phyloP scores from a whole-genome alignment of 1,140 invertebrate species.

The Scaptomyza pallida region DNA sequence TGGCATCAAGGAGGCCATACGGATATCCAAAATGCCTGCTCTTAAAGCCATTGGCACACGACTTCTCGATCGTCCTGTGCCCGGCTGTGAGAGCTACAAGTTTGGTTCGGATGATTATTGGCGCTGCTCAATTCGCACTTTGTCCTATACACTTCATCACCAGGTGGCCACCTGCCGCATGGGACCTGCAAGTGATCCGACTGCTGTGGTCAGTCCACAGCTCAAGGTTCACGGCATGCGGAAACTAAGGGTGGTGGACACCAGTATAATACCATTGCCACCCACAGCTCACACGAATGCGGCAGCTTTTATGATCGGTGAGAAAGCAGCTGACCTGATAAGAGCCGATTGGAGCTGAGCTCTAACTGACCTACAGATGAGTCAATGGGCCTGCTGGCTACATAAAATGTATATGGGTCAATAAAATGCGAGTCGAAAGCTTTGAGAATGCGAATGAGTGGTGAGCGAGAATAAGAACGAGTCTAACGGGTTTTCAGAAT shows the following conservation, averaged over 20 bases:
- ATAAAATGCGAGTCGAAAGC: conserved; percentile 60
- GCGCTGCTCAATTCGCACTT: conserved; percentile 88
- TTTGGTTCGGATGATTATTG: conserved; percentile 90
- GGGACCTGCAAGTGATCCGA: conserved; percentile 88
- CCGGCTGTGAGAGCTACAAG: conserved; percentile 86
- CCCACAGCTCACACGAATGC: conserved; percentile 90
- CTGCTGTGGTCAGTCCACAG: conserved; percentile 90
- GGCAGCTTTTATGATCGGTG: conserved; percentile 93
- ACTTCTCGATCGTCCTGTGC: conserved; percentile 86
- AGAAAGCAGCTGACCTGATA: conserved; percentile 94
- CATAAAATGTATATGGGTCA: conserved; percentile 57
- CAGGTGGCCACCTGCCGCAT: conserved; percentile 91
- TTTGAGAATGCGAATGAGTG: background rate
- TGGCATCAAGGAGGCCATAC: conserved; percentile 87
- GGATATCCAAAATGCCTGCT: conserved; percentile 86
- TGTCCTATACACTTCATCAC: conserved; percentile 89
- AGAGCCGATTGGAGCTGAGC: conserved; percentile 86
- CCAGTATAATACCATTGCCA: conserved; percentile 90
- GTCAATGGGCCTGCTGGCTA: background rate
- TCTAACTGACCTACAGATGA: conserved; percentile 13
- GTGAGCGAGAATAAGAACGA: conserved; percentile 17
- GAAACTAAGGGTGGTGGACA: conserved; percentile 90
- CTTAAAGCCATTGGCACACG: conserved; percentile 86
- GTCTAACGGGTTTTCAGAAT: conserved; percentile 36
- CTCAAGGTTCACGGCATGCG: conserved; percentile 89